Percentiles rank a stretch among this genome's conserved stretches.
These are phyloP conservation scores for Prolemur simus DNA, from an alignment of 2,113 vertebrate genomes.

Conservation along the genomic window DNA sequence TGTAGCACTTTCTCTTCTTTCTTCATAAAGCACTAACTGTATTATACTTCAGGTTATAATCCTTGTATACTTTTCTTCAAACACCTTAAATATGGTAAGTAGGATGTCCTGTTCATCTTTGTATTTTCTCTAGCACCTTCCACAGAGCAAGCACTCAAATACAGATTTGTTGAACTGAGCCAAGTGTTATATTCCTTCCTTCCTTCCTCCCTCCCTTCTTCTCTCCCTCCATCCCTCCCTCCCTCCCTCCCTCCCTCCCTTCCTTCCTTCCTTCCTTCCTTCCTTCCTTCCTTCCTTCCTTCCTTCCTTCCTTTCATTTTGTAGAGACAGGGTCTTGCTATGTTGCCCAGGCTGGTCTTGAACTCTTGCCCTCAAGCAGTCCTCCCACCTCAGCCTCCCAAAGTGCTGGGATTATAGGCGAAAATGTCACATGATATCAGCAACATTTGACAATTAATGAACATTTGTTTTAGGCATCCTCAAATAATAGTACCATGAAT, in stretches of 20 bases:
- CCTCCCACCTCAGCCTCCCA: too few relatives aligned
- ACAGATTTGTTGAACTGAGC: not conserved
- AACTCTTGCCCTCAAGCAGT: too few relatives aligned
- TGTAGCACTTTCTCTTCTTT: not conserved
- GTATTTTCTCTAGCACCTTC: not conserved
- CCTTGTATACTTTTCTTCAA: not conserved
- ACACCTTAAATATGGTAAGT: not conserved
- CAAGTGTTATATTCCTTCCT: fast-evolving
- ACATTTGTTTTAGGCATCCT: not conserved
- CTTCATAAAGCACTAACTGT: not conserved
- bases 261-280: too few relatives aligned
- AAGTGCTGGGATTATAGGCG: too few relatives aligned
- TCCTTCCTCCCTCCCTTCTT: too few relatives aligned
- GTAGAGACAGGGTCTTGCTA: too few relatives aligned
- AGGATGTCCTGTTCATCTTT: not conserved
- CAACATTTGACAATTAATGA: not conserved
- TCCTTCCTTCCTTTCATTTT: too few relatives aligned
- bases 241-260: too few relatives aligned
- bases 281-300: too few relatives aligned
- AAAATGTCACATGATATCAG: not conserved
- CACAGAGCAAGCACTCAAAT: not conserved
- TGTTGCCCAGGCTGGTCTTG: too few relatives aligned
- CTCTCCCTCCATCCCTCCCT: too few relatives aligned
- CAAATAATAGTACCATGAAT: not conserved
- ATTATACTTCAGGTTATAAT: not conserved